These are phyloP conservation scores for Polypterus bichir DNA, from an alignment of 2,113 vertebrate genomes.

Conservation along the genomic window DNA sequence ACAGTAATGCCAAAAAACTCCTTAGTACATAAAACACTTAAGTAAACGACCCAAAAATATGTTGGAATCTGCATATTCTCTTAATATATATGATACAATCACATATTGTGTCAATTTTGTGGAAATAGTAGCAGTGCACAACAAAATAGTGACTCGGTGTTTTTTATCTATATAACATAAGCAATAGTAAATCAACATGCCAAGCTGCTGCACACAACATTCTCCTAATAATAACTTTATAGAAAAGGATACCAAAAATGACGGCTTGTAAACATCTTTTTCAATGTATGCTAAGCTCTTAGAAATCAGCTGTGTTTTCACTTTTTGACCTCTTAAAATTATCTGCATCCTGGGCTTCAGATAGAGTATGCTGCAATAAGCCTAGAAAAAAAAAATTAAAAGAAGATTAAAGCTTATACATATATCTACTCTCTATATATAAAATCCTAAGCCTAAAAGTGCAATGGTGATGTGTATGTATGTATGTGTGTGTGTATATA, in stretches of 20 bases:
- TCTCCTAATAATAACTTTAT: background rate
- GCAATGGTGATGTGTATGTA: too few species aligned
- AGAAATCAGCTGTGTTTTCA: constrained; percentile 80
- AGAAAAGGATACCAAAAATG: constrained; percentile 73
- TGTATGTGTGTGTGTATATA: too few species aligned
- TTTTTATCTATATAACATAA: background rate
- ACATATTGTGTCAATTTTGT: too few species aligned
- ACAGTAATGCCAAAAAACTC: too few species aligned
- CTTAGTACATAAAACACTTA: too few species aligned
- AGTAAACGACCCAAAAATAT: too few species aligned
- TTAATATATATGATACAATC: too few species aligned
- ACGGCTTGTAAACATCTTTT: constrained; percentile 73
- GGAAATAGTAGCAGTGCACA: background rate
- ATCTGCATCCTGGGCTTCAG: constrained; percentile 92
- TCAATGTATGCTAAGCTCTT: constrained; percentile 75
- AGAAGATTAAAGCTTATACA: background rate
- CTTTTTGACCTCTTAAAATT: constrained; percentile 74
- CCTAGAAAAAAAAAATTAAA: constrained; percentile 46
- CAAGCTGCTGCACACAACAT: background rate
- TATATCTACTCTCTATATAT: too few species aligned
- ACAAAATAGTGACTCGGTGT: background rate
- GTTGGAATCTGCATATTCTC: too few species aligned
- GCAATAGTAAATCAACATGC: background rate
- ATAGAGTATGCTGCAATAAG: constrained; percentile 91
- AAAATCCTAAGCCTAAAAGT: too few species aligned